These are phyloP conservation scores for Megaptera novaeangliae DNA, from an alignment of 2,113 vertebrate genomes.

Conservation along the genomic window DNA sequence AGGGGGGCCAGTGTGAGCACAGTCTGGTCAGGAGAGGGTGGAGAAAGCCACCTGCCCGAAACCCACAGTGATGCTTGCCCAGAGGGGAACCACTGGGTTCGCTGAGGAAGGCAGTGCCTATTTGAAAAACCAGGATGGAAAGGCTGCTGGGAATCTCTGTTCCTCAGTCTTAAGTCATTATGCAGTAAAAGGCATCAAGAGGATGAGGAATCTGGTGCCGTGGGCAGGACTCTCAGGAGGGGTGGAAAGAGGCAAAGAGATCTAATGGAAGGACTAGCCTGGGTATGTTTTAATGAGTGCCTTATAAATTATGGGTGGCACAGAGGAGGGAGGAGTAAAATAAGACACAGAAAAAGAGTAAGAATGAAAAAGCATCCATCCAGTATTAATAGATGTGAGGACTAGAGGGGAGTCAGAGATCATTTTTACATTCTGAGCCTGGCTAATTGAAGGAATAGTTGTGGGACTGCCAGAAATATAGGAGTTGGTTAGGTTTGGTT, in stretches of 20 bases:
- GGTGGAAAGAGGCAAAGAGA: background rate
- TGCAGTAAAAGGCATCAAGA: background rate
- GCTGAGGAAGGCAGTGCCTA: background rate
- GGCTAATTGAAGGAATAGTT: background rate
- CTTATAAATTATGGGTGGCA: background rate
- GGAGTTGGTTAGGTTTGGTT: background rate
- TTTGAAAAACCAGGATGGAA: background rate
- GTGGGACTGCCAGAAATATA: background rate
- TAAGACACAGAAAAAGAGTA: background rate
- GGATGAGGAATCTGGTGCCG: background rate
- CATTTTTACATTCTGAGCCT: background rate
- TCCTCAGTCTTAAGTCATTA: background rate
- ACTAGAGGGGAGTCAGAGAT: background rate
- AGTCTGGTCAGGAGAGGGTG: background rate
- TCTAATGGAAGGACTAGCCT: background rate
- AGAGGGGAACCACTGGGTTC: background rate
- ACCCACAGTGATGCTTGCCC: background rate
- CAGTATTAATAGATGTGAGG: background rate
- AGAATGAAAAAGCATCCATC: background rate
- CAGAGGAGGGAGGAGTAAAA: background rate
- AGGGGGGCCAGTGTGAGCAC: background rate
- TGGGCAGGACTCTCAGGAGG: background rate
- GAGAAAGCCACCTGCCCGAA: background rate
- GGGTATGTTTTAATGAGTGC: background rate
- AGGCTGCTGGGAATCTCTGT: background rate